These are phyloP conservation scores for Pygocentrus nattereri DNA, from an alignment of 2,797 vertebrate species.

Conservation along the genomic window DNA sequence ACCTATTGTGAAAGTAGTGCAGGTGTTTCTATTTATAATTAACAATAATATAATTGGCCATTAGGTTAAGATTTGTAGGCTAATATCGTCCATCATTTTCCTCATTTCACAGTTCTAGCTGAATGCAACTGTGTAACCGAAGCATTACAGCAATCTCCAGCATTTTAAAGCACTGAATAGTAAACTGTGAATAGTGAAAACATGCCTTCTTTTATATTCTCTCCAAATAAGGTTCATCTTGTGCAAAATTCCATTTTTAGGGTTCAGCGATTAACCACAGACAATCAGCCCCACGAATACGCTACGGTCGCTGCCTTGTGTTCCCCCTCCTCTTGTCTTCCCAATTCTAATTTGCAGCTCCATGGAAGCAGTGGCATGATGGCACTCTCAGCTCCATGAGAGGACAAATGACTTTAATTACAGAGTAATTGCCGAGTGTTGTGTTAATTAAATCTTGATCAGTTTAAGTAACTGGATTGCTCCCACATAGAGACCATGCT, in stretches of 20 bases:
- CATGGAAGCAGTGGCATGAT: slow-evolving; percentile 62
- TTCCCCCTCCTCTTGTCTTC: slow-evolving; percentile 48
- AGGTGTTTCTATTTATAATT: not conserved
- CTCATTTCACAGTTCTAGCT: not conserved
- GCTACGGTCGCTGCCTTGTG: slow-evolving; percentile 32
- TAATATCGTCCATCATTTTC: not conserved
- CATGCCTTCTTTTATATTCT: not conserved
- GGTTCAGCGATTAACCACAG: not conserved
- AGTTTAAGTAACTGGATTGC: slow-evolving; percentile 99
- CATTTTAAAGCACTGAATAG: not conserved
- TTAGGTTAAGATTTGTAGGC: not conserved
- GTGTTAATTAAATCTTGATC: slow-evolving; percentile 96
- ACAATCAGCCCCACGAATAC: slow-evolving; percentile 15
- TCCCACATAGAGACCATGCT: slow-evolving; percentile 98
- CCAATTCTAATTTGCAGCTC: slow-evolving; percentile 44
- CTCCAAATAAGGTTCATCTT: slow-evolving; percentile 5
- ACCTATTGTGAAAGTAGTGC: not conserved
- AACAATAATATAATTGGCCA: not conserved
- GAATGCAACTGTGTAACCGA: not conserved
- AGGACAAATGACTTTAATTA: slow-evolving; percentile 88
- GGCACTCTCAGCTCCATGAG: slow-evolving; percentile 77
- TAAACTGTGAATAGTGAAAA: not conserved
- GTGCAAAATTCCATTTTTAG: slow-evolving; percentile 4
- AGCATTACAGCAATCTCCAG: not conserved
- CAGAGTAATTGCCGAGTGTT: slow-evolving; percentile 84